Evolutionary conservation across 2,113 vertebrate genomes (phyloP), one percentile per base, ranked within the genome.

Genomic region (Tympanuchus pallidicinctus): DNA sequence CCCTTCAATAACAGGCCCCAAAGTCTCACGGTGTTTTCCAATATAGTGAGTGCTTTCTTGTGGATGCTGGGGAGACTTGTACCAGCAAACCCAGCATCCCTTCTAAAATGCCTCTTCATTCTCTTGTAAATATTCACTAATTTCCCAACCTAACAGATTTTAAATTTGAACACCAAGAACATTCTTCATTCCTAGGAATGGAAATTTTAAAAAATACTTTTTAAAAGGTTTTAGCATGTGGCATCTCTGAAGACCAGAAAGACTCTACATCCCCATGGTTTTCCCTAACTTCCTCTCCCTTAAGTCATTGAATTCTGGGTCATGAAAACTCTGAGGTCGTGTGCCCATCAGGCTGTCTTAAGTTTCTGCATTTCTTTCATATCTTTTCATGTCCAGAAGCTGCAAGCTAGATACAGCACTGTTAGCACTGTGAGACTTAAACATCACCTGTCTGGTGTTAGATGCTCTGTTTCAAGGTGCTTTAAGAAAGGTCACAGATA

Each of bases 181-280:
- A 22, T 81, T 61, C 17, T 38, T 69, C 65, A 52, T 7, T 11
- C 3, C 1, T 61, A 54, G 25, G 27, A 61, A 30, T 1, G 43
- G 18, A 40, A 89, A 43, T 30, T 77, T 80, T 24, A 36, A 10
- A 70, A 59, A 74, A 34, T 34, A 25, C 4, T 48, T 82, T 8
- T 45, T 20, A 22, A 38, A 4, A 59, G 1, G 0, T 48, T 43
- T 8, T 11, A 34, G 4, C 6, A 73, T 61, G 34, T 78, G 17
- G 13, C 21, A 12, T 65, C 43, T 66, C 45, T 56, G 52, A 81
- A 78, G 59, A 30, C 7, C 75, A 28, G 38, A 34, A 45, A 12
- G 38, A 59, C 42, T 70, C 13, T 28, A 2, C 21, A 0, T 82
- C 67, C 34, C 22, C 42, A 0, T 74, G 4, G 36, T 36, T 12